Evolutionary conservation across 2,113 vertebrate species (phyloP).

Genomic region (Stegastes partitus): DNA sequence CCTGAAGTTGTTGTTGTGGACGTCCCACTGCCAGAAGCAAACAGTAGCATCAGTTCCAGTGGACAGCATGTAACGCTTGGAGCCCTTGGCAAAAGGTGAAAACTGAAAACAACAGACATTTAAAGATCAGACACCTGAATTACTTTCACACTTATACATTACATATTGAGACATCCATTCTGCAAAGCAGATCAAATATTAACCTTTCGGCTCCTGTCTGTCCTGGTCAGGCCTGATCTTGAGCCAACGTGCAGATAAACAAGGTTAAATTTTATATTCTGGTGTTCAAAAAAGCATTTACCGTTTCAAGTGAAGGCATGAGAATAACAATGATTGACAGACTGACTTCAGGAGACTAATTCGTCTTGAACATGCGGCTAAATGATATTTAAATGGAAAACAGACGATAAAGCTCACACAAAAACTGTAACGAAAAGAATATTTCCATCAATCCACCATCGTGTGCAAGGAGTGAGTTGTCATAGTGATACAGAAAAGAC

Average conservation of each 20-base stretch:
- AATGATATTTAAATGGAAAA: too few relatives aligned
- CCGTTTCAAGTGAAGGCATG: not conserved
- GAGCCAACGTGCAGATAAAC: not conserved
- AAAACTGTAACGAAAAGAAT: not conserved
- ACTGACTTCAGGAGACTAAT: conserved; percentile 1
- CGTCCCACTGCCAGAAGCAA: conserved; percentile 98
- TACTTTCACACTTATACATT: not conserved
- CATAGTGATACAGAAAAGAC: not conserved
- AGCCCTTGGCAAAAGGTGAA: conserved; percentile 95
- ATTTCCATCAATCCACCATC: too few relatives aligned
- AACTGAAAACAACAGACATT: conserved; percentile 86
- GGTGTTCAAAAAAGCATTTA: not conserved
- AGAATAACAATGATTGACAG: not conserved
- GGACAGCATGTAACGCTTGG: conserved; percentile 94
- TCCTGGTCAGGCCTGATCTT: not conserved
- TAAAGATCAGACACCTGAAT: not conserved
- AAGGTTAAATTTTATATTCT: conserved; percentile 1
- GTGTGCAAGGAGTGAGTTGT: not conserved
- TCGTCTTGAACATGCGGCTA: not conserved
- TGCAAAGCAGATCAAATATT: not conserved
- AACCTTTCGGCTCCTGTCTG: not conserved
- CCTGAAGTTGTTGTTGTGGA: conserved; percentile 92
- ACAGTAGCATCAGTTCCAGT: conserved; percentile 97
- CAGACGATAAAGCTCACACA: too few relatives aligned
- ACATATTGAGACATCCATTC: not conserved